Evolutionary conservation across 2,888 invertebrate species (phyloP), one percentile per base, ranked within the genome.

Genomic region (Nipponacmea schrenckii): DNA sequence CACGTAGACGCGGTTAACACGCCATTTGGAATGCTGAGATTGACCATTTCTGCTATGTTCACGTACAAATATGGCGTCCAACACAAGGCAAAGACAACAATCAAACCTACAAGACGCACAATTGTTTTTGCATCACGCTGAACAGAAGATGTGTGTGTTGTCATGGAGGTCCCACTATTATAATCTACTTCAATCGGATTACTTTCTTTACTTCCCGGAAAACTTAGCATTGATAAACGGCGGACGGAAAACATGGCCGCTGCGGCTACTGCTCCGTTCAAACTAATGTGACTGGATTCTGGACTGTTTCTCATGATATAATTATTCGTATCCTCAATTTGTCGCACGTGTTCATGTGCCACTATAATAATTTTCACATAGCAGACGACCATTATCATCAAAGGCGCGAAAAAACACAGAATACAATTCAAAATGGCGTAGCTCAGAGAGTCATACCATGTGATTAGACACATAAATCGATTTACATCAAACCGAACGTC

Each of bases 191-290:
- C 50, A 27, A 56, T 62, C 20, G 65, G 63, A 17, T 62, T 67
- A 20, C 62, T 27, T 14, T 26, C 62, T 5, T 66, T 39, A 12
- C 48, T 73, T 24, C 62, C 69, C 1, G 79, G 77, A 67, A 77
- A 74, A 64, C 78, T 75, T 26, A 80, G 64, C 73, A 80, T 74
- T n/a, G 79, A 77, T 26, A 77, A 73, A 7, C 74, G 68, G 8
- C 75, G 72, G 7, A 80, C 65, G 7, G 80, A 75, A 46, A 73
- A 77, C 50, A 78, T 69, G 64, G 76, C 71, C 39, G 77, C 78
- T 1, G 72, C 68, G 2, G 78, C 80, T 1, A 80, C 73, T 2
- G 77, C 67, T 14, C 77, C 78, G 7, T 73, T 68, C 14, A 73
- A 66, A 12, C 69, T 72, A 12, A 75, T 67, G 17, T 69, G 64